These are phyloP conservation scores for Albula goreensis DNA, from an alignment of 2,113 vertebrate species.

Conservation along the genomic window DNA sequence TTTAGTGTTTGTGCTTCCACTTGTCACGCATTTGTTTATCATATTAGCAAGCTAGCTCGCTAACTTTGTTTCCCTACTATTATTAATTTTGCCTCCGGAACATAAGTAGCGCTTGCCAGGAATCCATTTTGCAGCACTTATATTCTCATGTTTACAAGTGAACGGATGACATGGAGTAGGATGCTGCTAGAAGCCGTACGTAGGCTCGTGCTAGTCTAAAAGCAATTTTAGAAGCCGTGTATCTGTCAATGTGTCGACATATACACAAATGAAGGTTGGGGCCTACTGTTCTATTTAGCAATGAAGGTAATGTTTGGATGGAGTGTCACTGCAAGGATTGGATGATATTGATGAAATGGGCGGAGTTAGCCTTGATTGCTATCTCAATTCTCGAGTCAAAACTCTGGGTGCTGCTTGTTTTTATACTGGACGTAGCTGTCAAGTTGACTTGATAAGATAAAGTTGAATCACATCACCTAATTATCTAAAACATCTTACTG, in stretches of 20 bases:
- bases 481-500: not conserved
- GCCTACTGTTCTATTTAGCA: constrained; percentile 53
- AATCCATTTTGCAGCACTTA: constrained; percentile 46
- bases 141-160: constrained; percentile 60
- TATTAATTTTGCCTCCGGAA: not conserved
- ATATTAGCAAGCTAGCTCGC: constrained; percentile 11
- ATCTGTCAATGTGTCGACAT: not conserved
- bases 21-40: constrained; percentile 33
- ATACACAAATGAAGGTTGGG: constrained; percentile 39
- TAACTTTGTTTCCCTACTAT: not conserved
- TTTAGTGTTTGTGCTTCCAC: constrained; percentile 1
- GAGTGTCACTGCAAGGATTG: constrained; percentile 72
- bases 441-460: constrained; percentile 2
- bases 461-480: not conserved
- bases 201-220: constrained; percentile 4
- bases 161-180: constrained; percentile 59
- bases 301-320: constrained; percentile 60
- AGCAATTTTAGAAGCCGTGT: too few relatives aligned
- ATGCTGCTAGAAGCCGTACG: constrained; percentile 23
- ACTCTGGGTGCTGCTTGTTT: not conserved
- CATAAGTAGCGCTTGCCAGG: constrained; percentile 35
- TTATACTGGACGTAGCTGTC: not conserved
- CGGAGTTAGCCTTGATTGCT: constrained; percentile 70
- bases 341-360: constrained; percentile 76
- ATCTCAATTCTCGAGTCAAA: constrained; percentile 45